These are phyloP conservation scores for Silurus lanzhouensis DNA, from an alignment of 2,797 vertebrate species.

Conservation along the genomic window DNA sequence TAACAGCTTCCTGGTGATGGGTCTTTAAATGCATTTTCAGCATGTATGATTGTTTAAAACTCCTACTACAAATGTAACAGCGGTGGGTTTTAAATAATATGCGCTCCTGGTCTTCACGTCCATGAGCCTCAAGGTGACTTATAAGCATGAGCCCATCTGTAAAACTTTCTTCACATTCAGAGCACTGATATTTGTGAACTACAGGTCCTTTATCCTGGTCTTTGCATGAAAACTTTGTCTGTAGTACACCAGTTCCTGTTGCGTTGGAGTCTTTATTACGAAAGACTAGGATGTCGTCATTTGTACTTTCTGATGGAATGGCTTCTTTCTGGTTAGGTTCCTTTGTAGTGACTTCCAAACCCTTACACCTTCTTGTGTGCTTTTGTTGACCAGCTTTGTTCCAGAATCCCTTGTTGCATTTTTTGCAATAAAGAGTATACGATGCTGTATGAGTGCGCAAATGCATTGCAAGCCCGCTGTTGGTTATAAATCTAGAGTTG, in stretches of 20 bases:
- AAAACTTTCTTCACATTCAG: constrained; percentile 79
- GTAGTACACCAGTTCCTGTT: constrained; percentile 66
- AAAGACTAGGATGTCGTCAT: constrained; percentile 65
- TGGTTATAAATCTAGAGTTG: constrained; percentile 64
- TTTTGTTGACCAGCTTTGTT: constrained; percentile 67
- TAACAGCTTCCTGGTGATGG: constrained; percentile 57
- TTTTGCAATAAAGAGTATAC: constrained; percentile 65
- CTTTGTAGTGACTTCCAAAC: constrained; percentile 31
- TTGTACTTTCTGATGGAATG: constrained; percentile 62
- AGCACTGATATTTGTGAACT: constrained; percentile 76
- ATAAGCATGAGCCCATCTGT: constrained; percentile 81
- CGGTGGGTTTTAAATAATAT: constrained; percentile 56
- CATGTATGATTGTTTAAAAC: constrained; percentile 59
- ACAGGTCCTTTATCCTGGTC: constrained; percentile 57
- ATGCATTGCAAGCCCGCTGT: constrained; percentile 69
- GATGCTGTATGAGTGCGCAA: constrained; percentile 62
- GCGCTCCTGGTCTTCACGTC: constrained; percentile 70
- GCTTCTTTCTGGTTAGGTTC: background rate
- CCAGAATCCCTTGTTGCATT: constrained; percentile 73
- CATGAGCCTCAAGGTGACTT: constrained; percentile 81
- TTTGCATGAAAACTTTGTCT: constrained; percentile 69
- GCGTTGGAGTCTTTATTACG: constrained; percentile 61
- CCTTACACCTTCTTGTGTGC: constrained; percentile 73
- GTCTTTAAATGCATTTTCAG: constrained; percentile 71
- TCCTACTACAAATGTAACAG: constrained; percentile 68